Evolutionary conservation across 2,113 vertebrate genomes (phyloP).

Genomic region (Cynoglossus semilaevis): DNA sequence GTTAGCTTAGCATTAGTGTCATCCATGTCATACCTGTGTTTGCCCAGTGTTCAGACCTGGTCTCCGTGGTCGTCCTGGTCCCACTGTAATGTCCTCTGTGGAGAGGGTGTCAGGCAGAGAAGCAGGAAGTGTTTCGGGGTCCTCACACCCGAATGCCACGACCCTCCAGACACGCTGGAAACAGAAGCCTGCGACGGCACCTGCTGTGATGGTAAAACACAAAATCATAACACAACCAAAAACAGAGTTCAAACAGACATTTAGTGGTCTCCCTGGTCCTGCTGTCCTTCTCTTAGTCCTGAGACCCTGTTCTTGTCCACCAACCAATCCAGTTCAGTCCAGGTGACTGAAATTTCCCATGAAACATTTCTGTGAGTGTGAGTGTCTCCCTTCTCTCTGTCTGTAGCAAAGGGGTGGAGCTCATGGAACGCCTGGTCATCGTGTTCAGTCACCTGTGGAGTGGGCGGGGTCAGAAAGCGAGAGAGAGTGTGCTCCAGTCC

Average conservation of each 20-base stretch:
- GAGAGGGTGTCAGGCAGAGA: slow-evolving; percentile 45
- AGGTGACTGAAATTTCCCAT: too few species aligned
- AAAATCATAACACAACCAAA: too few species aligned
- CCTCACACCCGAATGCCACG: slow-evolving; percentile 13
- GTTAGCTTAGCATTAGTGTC: neutral
- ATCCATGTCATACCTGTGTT: slow-evolving; percentile 5
- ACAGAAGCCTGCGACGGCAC: slow-evolving; percentile 20
- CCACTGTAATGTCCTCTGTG: slow-evolving; percentile 42
- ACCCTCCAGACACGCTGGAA: neutral
- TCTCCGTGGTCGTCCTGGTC: slow-evolving; percentile 55
- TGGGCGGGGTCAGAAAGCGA: slow-evolving; percentile 35
- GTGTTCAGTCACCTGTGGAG: slow-evolving; percentile 57
- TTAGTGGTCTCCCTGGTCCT: too few species aligned
- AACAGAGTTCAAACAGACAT: too few species aligned
- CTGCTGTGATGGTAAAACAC: slow-evolving; percentile 51
- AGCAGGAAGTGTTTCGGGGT: slow-evolving; percentile 40
- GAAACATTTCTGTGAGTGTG: too few species aligned
- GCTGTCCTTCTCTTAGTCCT: too few species aligned
- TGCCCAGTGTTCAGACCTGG: slow-evolving; percentile 33
- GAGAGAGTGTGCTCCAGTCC: slow-evolving; percentile 24
- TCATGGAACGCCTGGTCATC: slow-evolving; percentile 44
- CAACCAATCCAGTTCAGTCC: too few species aligned
- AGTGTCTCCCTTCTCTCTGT: too few species aligned
- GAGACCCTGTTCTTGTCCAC: too few species aligned
- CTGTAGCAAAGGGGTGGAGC: slow-evolving; percentile 39